Evolutionary conservation across 2,888 invertebrate genomes (phyloP).

Genomic region (Troglohyphantes excavatus): DNA sequence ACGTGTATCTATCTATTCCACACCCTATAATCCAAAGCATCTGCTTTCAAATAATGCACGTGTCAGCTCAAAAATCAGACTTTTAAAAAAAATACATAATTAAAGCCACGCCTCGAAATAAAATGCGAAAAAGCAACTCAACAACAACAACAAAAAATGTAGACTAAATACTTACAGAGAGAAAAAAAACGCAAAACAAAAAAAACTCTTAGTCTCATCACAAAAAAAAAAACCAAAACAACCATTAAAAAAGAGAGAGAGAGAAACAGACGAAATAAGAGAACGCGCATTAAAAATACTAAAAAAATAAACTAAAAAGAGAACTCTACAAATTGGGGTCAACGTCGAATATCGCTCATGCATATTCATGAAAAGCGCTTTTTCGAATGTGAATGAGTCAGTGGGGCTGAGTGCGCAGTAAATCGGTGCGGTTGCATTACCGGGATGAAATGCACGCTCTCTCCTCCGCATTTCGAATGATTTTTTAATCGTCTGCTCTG

Average conservation of each 20-base stretch:
- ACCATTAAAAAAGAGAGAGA: constrained; percentile 2
- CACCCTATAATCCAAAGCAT: not conserved
- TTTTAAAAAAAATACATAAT: not conserved
- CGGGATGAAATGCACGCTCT: not conserved
- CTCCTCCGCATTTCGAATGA: not conserved
- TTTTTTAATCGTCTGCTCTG: constrained; percentile 21
- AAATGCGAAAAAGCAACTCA: not conserved
- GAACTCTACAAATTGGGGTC: constrained; percentile 56
- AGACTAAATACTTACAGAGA: constrained; percentile 28
- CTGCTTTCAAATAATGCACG: not conserved
- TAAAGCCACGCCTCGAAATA: not conserved
- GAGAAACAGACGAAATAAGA: not conserved
- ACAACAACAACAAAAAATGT: not conserved
- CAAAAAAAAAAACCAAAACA: constrained; percentile 38
- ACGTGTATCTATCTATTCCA: not conserved
- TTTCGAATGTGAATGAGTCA: constrained; percentile 32
- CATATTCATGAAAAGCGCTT: constrained; percentile 70
- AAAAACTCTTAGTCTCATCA: constrained; percentile 7
- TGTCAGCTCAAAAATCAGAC: not conserved
- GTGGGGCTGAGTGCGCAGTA: constrained; percentile 27
- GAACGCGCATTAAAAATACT: not conserved
- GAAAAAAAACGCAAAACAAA: not conserved
- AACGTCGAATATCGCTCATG: constrained; percentile 47
- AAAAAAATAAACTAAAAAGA: constrained; percentile 34
- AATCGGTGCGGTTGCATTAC: constrained; percentile 32